These are phyloP conservation scores for Nezara viridula DNA, from an alignment of 2,888 invertebrate genomes.

Conservation along the genomic window DNA sequence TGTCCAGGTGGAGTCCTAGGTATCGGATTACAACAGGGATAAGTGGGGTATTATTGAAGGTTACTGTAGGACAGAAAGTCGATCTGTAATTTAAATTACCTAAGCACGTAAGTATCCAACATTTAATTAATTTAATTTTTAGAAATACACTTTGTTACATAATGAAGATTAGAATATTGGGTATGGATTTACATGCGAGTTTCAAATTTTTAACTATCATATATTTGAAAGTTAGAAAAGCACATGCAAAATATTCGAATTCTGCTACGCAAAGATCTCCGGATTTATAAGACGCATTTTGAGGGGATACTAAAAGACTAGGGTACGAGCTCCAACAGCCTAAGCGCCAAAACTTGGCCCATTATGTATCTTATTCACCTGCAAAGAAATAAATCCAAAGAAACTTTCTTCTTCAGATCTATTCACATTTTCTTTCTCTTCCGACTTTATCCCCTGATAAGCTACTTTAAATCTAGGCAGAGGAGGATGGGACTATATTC, in stretches of 20 bases:
- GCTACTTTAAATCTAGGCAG: conserved; percentile 15
- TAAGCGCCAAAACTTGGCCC: conserved; percentile 48
- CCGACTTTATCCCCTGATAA: conserved; percentile 13
- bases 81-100: no score
- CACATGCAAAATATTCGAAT: background rate
- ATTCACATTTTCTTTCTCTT: conserved; percentile 40
- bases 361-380: conserved; percentile 52
- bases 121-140: no score
- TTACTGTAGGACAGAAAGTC: no score
- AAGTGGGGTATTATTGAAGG: no score
- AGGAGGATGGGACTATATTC: background rate
- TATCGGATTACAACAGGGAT: no score
- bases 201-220: no score
- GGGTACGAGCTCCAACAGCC: background rate
- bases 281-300: conserved; percentile 28
- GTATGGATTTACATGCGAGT: no score
- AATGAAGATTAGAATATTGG: no score
- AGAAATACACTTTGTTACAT: no score
- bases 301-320: background rate
- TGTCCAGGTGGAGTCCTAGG: no score
- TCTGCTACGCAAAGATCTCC: background rate
- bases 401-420: conserved; percentile 37
- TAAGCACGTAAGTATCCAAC: no score
- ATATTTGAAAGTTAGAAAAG: background rate
- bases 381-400: conserved; percentile 49